These are phyloP conservation scores for Rhinolophus ferrumequinum DNA, from an alignment of 2,113 vertebrate species.

Conservation along the genomic window DNA sequence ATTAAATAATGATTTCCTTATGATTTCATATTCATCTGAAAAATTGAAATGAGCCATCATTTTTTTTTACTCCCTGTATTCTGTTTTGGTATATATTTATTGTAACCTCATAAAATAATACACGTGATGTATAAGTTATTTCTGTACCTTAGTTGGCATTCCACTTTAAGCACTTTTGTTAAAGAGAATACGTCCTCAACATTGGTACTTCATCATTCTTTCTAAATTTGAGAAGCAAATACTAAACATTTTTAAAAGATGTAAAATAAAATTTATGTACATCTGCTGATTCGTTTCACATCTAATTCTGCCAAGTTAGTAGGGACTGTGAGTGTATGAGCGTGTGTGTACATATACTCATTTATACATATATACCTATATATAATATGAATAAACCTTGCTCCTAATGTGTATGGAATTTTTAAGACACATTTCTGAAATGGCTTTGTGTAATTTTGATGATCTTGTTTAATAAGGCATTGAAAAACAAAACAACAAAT, in stretches of 20 bases:
- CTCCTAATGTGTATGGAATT: slow-evolving; percentile 67
- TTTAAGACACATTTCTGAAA: slow-evolving; percentile 76
- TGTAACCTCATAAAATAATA: neutral
- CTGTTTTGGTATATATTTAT: no score
- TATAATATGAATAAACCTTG: neutral
- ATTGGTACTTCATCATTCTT: neutral
- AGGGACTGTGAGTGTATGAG: neutral
- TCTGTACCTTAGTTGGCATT: neutral
- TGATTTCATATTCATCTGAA: no score
- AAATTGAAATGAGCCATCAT: no score
- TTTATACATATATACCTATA: neutral
- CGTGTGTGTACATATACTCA: neutral
- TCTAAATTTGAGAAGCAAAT: neutral
- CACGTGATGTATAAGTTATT: neutral
- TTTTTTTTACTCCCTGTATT: no score
- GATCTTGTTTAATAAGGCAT: slow-evolving; percentile 83
- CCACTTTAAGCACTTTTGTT: neutral
- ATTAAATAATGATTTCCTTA: no score
- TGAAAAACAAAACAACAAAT: slow-evolving; percentile 83
- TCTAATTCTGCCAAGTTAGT: neutral
- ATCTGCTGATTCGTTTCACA: neutral
- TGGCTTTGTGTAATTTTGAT: slow-evolving; percentile 78
- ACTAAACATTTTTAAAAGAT: neutral
- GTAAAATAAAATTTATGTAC: neutral
- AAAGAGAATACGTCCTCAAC: neutral